Base-by-base conservation (phyloP, 2,113 vertebrate species). In the Naja naja region DNA sequence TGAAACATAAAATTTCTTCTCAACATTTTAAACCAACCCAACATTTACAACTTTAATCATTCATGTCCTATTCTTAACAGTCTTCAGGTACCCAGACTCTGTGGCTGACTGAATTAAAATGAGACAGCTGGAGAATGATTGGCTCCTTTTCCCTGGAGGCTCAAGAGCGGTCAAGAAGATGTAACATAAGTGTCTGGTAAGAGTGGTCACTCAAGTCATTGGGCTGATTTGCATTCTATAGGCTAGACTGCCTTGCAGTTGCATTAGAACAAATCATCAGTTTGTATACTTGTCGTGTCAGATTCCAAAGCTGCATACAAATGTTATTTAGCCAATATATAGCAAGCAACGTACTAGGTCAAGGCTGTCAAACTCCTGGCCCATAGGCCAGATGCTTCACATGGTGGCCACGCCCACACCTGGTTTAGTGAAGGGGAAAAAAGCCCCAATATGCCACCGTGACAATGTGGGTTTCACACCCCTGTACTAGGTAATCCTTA, bases 1-100 rank as follows among this genome's bases (percentile, higher is more conserved):
- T 97, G 96, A 96, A 97, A 97, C 97, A 96, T 96, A 94, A 97
- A 95, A 96, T 95, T 98, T 97, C 96, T 95, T 97, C 96, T 97
- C 0, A 0, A 95, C 95, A 97, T 97, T 96, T 96, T 96, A 93
- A 88, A 95, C 94, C 94, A 49, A 90, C 90, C 94, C 1, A 92
- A 97, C 97, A 96, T 96, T 95, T 96, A 95, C 94, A 90, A 96
- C 97, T 95, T 96, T 93, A 95, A 97, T 97, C 93, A 96, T 94
- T 94, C 93, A 95, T 94, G 94, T 97, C 95, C 54, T 95, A 93
- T 91, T 95, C 94, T 0, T 4, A 95, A 94, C 93, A 92, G 89
- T 92, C 45, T 0, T 95, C 96, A 97, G 96, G 96, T 97, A 95
- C 93, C 93, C 93, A 92, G 94, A 94, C 64, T 95, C 81, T 93